Evolutionary conservation across 2,888 invertebrate genomes (phyloP), one percentile per base, ranked within the genome.

Genomic region (Protula sp.): DNA sequence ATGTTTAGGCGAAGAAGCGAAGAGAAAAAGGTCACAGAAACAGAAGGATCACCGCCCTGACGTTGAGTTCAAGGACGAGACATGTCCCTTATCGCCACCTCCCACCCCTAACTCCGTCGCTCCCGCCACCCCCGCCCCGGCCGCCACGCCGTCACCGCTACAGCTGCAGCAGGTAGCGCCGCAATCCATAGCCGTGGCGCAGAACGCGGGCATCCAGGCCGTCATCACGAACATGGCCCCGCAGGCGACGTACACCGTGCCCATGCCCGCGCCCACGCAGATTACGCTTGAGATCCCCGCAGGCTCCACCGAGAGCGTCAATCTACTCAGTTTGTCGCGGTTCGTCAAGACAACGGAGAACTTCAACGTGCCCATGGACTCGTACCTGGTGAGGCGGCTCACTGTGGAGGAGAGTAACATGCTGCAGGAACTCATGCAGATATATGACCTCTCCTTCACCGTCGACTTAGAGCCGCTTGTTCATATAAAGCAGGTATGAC

Each of bases 1-100:
- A n/a, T n/a, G n/a, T n/a, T n/a, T n/a, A 79, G 79, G 78, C 0
- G 95, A 97, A 57, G 90, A 92, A 71, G 95, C 95, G 75, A 73
- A 78, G 63, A 76, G 74, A 60, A 71, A 72, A n/a, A 92, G 95
- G 75, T 85, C 91, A 63, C 86, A 88, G 59, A 94, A n/a, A n/a
- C n/a, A n/a, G n/a, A n/a, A n/a, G n/a, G n/a, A n/a, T n/a, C n/a
- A n/a, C n/a, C n/a, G n/a, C n/a, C n/a, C n/a, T n/a, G n/a, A n/a
- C n/a, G n/a, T n/a, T n/a, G n/a, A n/a, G 4, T 19, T 27, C 9
- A 29, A 27, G 50, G 9, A 22, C 22, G 14, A 50, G 50, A 14
- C 24, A 3, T n/a, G 14, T 19, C 14, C 5, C 14, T 56, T 27
- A 5, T 2, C 3, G 4, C 14, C 48, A 4, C 55, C 55, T 4